Conservation (phyloP, 2,113 vertebrate species). For the Delphinapterus leucas region DNA sequence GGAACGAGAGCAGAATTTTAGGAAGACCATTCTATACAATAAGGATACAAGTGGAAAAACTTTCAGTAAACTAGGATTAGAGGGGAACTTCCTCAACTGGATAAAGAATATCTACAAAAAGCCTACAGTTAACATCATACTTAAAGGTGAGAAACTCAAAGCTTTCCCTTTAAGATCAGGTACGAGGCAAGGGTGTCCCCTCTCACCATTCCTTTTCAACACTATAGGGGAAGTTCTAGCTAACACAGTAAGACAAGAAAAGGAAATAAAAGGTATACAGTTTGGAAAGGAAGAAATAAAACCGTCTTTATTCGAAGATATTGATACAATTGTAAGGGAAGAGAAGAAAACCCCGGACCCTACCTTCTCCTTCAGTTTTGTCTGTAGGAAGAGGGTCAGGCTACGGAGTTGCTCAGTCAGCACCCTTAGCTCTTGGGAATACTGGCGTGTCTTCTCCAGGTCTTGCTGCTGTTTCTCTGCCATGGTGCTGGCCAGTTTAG, state of each 20-base stretch:
- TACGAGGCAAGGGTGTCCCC: neutral
- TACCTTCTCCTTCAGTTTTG: constrained; percentile 66
- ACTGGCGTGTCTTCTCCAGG: constrained; percentile 52
- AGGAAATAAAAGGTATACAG: neutral
- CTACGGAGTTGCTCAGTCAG: constrained; percentile 58
- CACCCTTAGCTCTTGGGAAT: constrained; percentile 45
- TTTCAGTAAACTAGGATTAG: neutral
- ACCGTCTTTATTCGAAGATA: neutral
- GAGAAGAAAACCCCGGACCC: neutral
- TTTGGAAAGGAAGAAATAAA: neutral
- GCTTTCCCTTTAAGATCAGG: neutral
- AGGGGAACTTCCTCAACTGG: neutral
- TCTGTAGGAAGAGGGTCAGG: constrained; percentile 47
- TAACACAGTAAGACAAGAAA: neutral
- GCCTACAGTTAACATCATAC: neutral
- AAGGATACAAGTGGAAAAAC: neutral
- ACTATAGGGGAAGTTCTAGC: neutral
- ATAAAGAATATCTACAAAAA: neutral
- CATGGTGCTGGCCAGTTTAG: constrained; percentile 46
- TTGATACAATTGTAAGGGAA: neutral
- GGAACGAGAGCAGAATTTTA: constrained; percentile 15
- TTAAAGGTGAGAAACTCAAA: neutral
- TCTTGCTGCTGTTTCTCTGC: constrained; percentile 41
- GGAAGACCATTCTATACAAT: neutral
- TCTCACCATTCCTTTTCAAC: neutral